Evolutionary conservation across 2,888 invertebrate species (phyloP).

Genomic region (Hypomecis atomaria): DNA sequence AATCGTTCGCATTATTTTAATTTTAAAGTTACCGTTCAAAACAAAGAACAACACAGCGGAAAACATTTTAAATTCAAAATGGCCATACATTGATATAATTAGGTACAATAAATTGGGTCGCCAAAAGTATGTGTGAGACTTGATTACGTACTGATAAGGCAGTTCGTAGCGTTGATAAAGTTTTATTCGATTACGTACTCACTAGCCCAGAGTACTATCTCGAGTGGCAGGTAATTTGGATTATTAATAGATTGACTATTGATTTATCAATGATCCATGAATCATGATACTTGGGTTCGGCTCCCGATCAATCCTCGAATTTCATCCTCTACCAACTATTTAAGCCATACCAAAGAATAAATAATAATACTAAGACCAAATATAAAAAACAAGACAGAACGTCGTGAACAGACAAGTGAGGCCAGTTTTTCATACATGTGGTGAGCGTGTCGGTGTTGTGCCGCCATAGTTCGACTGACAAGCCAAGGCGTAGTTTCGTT

Average conservation of each 20-base stretch:
- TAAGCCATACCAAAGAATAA: no score
- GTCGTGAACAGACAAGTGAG: no score
- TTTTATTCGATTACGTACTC: slow-evolving; percentile 22
- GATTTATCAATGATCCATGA: slow-evolving; percentile 9
- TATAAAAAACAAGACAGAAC: no score
- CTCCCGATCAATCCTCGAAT: no score
- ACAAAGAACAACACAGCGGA: slow-evolving; percentile 9
- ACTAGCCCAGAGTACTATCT: slow-evolving; percentile 23
- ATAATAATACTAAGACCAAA: no score
- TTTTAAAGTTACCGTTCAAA: slow-evolving; percentile 2
- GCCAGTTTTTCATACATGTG: no score
- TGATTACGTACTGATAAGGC: slow-evolving; percentile 32
- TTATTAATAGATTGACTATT: slow-evolving; percentile 26
- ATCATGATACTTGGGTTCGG: no score
- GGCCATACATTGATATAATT: slow-evolving; percentile 23
- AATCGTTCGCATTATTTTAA: no score
- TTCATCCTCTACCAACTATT: no score
- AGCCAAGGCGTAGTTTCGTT: no score
- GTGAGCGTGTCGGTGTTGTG: no score
- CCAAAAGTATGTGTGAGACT: slow-evolving; percentile 15
- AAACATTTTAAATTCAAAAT: slow-evolving; percentile 14
- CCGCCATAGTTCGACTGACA: no score
- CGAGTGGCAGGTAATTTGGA: slow-evolving; percentile 27
- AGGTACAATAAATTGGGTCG: slow-evolving; percentile 30
- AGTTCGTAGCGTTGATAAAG: slow-evolving; percentile 27